phyloP scores from a whole-genome alignment of 2,888 invertebrate species.

The Lithodes maja region DNA sequence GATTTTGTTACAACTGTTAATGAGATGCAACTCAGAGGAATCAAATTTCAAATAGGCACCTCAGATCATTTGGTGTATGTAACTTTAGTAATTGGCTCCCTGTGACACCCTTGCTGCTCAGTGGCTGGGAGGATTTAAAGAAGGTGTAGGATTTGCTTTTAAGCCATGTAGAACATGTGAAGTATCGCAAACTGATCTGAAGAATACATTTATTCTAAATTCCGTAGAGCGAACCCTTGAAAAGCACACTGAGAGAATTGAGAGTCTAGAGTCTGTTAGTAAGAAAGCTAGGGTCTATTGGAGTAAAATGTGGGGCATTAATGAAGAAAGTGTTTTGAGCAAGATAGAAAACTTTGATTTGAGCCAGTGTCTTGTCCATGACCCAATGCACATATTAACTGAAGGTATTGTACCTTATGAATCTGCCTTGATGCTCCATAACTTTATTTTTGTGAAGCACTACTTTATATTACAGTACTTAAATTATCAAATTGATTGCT shows the following conservation, averaged over 20 bases:
- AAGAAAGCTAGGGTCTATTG: constrained; percentile 13
- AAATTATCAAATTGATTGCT: not conserved
- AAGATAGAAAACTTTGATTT: constrained; percentile 5
- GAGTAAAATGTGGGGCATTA: constrained; percentile 19
- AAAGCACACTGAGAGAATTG: not conserved
- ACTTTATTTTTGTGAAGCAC: constrained; percentile 3
- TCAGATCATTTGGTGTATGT: constrained; percentile 10
- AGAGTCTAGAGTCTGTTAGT: not conserved
- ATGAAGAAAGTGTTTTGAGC: constrained; percentile 1
- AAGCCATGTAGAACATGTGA: constrained; percentile 18
- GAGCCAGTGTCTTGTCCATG: not conserved
- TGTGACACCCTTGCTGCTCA: constrained; percentile 22
- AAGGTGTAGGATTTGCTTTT: constrained; percentile 8
- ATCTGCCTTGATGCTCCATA: not conserved
- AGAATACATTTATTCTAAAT: not conserved
- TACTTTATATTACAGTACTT: constrained; percentile 15
- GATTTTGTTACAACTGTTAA: constrained; percentile 10
- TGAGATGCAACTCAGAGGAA: not conserved
- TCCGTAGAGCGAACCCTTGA: not conserved
- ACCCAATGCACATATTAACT: constrained; percentile 20
- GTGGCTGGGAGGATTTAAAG: not conserved
- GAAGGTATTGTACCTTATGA: constrained; percentile 12
- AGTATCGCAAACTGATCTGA: not conserved
- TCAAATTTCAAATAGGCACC: constrained; percentile 20
- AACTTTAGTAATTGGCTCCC: constrained; percentile 12